Evolutionary conservation across 1,140 invertebrate species (phyloP).

Genomic region (Pogonognathellus flavescens): DNA sequence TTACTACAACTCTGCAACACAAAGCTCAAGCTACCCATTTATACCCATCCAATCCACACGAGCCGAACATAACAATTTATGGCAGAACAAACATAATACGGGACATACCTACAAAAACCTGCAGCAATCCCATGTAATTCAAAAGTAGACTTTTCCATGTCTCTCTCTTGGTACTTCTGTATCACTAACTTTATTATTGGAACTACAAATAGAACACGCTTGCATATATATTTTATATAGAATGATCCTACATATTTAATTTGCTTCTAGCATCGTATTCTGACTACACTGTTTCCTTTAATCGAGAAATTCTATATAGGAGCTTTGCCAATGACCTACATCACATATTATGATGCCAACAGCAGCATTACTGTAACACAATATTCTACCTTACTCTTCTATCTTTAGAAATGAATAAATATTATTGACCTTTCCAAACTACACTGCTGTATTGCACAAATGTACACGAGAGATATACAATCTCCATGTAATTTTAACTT

Average conservation of each 20-base stretch:
- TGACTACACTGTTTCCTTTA: not conserved
- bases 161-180: not conserved
- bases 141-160: slow-evolving; percentile 8
- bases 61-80: not conserved
- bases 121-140: not conserved
- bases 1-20: not conserved
- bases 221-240: not conserved
- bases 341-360: not conserved
- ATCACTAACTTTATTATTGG: not conserved
- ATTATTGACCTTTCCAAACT: too few relatives aligned
- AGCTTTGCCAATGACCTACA: slow-evolving; percentile 43
- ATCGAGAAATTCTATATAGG: not conserved
- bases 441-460: too few relatives aligned
- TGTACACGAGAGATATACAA: too few relatives aligned
- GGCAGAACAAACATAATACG: too few relatives aligned
- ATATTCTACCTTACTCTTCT: too few relatives aligned
- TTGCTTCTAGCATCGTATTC: not conserved
- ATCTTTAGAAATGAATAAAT: too few relatives aligned
- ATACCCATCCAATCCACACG: not conserved
- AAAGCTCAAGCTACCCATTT: not conserved
- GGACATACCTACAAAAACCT: not conserved
- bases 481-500: too few relatives aligned
- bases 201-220: not conserved
- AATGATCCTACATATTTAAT: not conserved
- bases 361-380: not conserved